phyloP scores from a whole-genome alignment of 1,140 invertebrate genomes.

The Apis mellifera region DNA sequence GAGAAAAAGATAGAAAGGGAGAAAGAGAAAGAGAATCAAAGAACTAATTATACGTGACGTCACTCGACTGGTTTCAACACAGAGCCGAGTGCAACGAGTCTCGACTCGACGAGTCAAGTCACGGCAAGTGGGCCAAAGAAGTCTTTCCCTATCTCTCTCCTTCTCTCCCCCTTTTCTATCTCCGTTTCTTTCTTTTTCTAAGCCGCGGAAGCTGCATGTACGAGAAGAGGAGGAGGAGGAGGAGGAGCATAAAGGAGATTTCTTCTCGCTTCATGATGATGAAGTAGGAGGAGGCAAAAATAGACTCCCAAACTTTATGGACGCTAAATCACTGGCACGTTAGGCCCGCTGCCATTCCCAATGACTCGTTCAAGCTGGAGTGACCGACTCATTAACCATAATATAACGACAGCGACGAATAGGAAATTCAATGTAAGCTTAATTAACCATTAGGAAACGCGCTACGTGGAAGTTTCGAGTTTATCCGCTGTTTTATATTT shows the following conservation, averaged over 20 bases:
- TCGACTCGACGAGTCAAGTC: constrained; percentile 55
- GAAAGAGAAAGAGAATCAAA: constrained; percentile 70
- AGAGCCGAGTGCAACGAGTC: constrained; percentile 54
- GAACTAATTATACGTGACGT: constrained; percentile 80
- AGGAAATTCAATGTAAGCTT: constrained; percentile 62
- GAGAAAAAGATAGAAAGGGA: constrained; percentile 14
- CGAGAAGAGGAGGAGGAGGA: background rate
- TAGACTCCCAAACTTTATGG: constrained; percentile 58
- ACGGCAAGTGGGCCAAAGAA: constrained; percentile 64
- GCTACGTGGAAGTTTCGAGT: constrained; percentile 6
- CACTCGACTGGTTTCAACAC: constrained; percentile 76
- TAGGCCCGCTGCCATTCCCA: constrained; percentile 33
- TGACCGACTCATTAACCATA: constrained; percentile 46
- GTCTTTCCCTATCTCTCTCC: constrained; percentile 1
- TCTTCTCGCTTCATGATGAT: constrained; percentile 17
- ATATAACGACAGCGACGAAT: constrained; percentile 55
- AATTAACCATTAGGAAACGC: constrained; percentile 51
- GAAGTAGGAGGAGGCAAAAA: constrained; percentile 50
- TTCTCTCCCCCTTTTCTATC: background rate
- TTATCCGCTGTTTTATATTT: background rate
- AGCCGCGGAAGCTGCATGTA: constrained; percentile 34
- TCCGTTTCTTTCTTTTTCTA: background rate
- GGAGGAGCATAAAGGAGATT: background rate
- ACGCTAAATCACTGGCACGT: constrained; percentile 59
- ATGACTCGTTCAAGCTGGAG: constrained; percentile 12